phyloP scores from a whole-genome alignment of 2,113 vertebrate species.

The Callospermophilus lateralis region DNA sequence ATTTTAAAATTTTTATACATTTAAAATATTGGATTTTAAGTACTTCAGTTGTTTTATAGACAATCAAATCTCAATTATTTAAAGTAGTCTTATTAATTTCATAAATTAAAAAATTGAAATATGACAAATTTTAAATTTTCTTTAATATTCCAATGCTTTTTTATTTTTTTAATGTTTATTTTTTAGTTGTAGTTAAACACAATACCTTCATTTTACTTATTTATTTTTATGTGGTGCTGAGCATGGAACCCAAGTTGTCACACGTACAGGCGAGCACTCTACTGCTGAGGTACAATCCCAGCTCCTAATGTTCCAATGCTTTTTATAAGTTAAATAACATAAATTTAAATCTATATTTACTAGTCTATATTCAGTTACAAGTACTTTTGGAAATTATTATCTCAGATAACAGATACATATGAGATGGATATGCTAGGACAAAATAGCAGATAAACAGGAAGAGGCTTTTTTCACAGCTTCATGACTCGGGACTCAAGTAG shows the following conservation, averaged over 20 bases:
- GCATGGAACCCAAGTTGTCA: too few species aligned
- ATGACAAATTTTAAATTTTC: not conserved
- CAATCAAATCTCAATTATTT: not conserved
- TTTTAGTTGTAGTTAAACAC: too few species aligned
- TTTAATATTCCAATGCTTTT: not conserved
- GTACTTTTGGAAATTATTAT: not conserved
- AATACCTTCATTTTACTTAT: too few species aligned
- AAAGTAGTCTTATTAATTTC: constrained; percentile 2
- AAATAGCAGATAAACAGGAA: too few species aligned
- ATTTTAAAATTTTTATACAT: not conserved
- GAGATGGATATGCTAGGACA: not conserved
- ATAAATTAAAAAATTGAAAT: constrained; percentile 2
- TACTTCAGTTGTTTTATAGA: not conserved
- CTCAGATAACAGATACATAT: not conserved
- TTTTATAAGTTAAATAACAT: not conserved
- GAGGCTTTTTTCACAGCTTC: too few species aligned
- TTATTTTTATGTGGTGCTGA: too few species aligned
- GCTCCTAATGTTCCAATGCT: not conserved
- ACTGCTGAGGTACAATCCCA: too few species aligned
- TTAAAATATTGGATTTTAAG: constrained; percentile 15
- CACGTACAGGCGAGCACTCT: too few species aligned
- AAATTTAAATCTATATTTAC: not conserved
- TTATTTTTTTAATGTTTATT: not conserved
- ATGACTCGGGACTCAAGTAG: too few species aligned
- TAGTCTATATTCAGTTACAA: constrained; percentile 14